These are phyloP conservation scores for Lordiphosa collinella DNA, from an alignment of 1,140 invertebrate species.

Conservation along the genomic window DNA sequence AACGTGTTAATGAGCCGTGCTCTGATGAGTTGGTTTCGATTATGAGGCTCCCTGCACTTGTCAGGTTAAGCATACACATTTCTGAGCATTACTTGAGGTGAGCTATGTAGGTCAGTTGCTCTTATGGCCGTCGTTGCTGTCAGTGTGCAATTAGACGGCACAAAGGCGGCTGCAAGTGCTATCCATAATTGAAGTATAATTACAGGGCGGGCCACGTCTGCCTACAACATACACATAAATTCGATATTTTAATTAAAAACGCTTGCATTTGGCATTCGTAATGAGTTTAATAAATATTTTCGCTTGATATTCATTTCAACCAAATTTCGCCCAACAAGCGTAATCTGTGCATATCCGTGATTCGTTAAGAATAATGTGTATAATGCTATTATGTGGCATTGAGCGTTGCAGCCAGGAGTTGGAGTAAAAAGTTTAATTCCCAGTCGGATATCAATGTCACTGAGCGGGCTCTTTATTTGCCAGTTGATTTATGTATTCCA, in stretches of 20 bases:
- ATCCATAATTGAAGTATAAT: slow-evolving; percentile 64
- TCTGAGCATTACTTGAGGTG: slow-evolving; percentile 10
- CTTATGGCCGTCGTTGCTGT: neutral
- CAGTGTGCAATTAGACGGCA: slow-evolving; percentile 8
- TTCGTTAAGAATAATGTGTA: neutral
- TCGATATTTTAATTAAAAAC: slow-evolving; percentile 42
- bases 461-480: neutral
- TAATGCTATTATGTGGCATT: slow-evolving; percentile 15
- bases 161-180: neutral
- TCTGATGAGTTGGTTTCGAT: slow-evolving; percentile 42
- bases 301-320: slow-evolving; percentile 7
- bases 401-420: neutral
- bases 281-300: slow-evolving; percentile 43
- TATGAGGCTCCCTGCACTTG: slow-evolving; percentile 12
- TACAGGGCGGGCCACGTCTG: slow-evolving; percentile 16
- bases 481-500: neutral
- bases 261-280: slow-evolving; percentile 37
- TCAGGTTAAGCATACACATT: slow-evolving; percentile 12
- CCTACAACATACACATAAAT: slow-evolving; percentile 33
- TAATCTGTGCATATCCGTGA: slow-evolving; percentile 29
- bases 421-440: neutral
- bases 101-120: slow-evolving; percentile 28
- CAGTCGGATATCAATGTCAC: slow-evolving; percentile 1
- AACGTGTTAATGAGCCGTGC: slow-evolving; percentile 64
- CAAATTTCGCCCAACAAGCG: slow-evolving; percentile 22